Evolutionary conservation across 2,113 vertebrate genomes (phyloP).

Genomic region (Marcusenius ussheri): DNA sequence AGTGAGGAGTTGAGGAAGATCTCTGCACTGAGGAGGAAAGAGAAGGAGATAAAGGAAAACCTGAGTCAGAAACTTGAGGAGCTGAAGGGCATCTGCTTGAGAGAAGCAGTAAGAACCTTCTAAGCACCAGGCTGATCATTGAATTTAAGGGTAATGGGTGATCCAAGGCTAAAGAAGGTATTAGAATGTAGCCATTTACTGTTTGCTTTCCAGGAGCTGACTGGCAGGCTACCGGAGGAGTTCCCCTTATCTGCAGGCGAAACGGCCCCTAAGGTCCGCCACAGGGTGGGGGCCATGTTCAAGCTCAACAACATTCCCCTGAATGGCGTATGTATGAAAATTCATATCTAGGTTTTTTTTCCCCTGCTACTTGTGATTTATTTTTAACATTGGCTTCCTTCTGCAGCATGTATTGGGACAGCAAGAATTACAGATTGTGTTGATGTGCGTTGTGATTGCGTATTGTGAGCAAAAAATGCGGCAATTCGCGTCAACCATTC

Average conservation of each 20-base stretch:
- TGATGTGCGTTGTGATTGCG: not conserved
- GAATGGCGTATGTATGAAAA: constrained; percentile 68
- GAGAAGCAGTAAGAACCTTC: constrained; percentile 80
- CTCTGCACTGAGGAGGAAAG: constrained; percentile 79
- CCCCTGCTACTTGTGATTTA: not conserved
- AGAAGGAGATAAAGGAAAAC: constrained; percentile 80
- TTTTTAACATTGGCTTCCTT: not conserved
- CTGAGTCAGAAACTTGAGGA: constrained; percentile 84
- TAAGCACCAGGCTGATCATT: not conserved
- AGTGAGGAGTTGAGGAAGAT: constrained; percentile 85
- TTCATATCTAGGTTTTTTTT: not conserved
- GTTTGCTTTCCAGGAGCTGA: constrained; percentile 73
- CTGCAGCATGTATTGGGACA: not conserved
- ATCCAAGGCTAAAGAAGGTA: not conserved
- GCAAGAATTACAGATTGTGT: not conserved
- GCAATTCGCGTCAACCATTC: not conserved
- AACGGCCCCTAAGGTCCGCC: constrained; percentile 77
- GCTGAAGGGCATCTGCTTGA: constrained; percentile 86
- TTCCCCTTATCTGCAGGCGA: constrained; percentile 82
- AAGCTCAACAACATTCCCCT: constrained; percentile 84
- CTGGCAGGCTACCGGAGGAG: constrained; percentile 85
- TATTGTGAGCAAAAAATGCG: not conserved
- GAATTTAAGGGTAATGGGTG: not conserved
- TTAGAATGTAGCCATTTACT: not conserved
- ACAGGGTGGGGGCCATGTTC: constrained; percentile 80